phyloP scores from a whole-genome alignment of 2,113 vertebrate species.

The Orientallactaga bullata region DNA sequence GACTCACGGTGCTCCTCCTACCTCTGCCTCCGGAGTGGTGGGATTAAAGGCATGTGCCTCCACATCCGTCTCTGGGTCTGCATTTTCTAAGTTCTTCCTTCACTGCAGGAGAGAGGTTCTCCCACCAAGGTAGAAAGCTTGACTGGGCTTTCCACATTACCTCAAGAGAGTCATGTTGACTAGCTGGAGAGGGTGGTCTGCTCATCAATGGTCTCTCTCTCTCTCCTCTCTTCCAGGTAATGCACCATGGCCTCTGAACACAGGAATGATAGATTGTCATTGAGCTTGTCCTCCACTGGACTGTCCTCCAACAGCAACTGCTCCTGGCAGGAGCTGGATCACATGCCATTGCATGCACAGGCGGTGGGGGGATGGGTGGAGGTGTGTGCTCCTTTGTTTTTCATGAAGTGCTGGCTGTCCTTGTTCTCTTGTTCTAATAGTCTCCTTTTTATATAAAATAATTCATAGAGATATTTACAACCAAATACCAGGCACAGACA shows the following conservation, averaged over 20 bases:
- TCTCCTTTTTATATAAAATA: slow-evolving; percentile 20
- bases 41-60: no score
- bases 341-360: background rate
- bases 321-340: background rate
- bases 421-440: background rate
- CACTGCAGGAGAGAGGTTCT: slow-evolving; percentile 27
- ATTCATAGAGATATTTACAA: background rate
- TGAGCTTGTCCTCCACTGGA: background rate
- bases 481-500: background rate
- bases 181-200: background rate
- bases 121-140: slow-evolving; percentile 38
- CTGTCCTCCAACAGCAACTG: background rate
- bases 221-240: background rate
- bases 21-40: no score
- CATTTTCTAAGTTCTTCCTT: slow-evolving; percentile 42
- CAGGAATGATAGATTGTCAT: background rate
- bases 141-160: background rate
- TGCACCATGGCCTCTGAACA: background rate
- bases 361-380: fast-evolving
- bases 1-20: no score
- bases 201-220: background rate
- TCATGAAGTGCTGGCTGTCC: background rate
- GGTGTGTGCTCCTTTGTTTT: background rate
- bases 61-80: no score
- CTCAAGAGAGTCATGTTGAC: background rate